Conservation (phyloP, 2,797 vertebrate genomes). For the Petrocephalus sullivani region DNA sequence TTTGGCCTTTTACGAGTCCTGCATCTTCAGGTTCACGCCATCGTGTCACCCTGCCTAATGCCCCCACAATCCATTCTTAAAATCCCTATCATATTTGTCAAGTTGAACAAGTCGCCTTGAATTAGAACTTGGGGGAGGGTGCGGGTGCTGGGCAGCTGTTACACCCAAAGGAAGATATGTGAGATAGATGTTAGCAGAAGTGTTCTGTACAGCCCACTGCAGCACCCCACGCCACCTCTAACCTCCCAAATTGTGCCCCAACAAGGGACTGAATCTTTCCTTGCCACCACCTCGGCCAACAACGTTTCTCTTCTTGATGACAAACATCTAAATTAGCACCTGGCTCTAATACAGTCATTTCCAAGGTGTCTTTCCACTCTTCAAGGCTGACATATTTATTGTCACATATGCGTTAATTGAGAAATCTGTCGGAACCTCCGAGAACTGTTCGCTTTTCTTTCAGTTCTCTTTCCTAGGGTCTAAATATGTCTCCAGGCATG, state of each 20-base stretch:
- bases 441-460: neutral
- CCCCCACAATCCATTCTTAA: constrained; percentile 29
- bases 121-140: constrained; percentile 29
- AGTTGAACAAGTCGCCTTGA: constrained; percentile 40
- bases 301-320: neutral
- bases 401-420: neutral
- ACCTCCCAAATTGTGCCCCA: neutral
- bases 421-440: neutral
- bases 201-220: neutral
- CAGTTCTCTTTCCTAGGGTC: neutral
- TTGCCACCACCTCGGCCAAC: neutral
- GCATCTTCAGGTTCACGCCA: neutral
- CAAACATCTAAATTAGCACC: neutral
- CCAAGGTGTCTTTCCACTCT: neutral
- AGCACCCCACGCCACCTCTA: neutral
- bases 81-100: constrained; percentile 40
- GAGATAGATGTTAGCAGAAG: constrained; percentile 5
- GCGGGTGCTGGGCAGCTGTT: constrained; percentile 19
- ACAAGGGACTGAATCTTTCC: neutral
- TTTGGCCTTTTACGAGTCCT: constrained; percentile 3
- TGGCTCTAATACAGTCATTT: neutral
- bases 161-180: neutral
- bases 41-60: neutral
- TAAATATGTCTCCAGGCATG: neutral
- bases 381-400: neutral